Conservation (phyloP, 2,113 vertebrate species). For the Protomyctophum bolini region DNA sequence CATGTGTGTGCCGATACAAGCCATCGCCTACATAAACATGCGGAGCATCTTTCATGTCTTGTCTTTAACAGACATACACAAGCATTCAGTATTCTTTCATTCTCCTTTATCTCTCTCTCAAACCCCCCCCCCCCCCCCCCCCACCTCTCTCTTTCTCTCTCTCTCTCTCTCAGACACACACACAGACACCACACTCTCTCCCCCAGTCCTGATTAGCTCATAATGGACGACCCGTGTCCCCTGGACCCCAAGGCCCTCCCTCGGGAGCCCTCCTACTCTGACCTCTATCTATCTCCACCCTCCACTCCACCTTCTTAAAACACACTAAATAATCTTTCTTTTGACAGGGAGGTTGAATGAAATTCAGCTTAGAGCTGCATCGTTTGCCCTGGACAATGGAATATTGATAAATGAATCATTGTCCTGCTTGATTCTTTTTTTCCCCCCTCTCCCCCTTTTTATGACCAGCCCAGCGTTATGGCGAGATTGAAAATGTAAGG, state of each 20-base stretch:
- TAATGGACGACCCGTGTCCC: conserved; percentile 78
- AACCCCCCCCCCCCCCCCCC: conserved; percentile 11
- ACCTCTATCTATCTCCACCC: conserved; percentile 73
- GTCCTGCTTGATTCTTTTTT: conserved; percentile 41
- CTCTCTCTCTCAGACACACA: not conserved
- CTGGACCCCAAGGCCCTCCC: conserved; percentile 73
- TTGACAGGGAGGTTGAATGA: conserved; percentile 80
- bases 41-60: no score
- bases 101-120: conserved; percentile 6
- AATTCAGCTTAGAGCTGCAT: conserved; percentile 76
- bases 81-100: conserved; percentile 6
- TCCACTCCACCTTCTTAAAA: conserved; percentile 81
- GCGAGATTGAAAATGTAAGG: conserved; percentile 7
- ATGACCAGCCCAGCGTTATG: not conserved
- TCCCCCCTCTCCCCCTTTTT: no score
- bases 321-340: conserved; percentile 85
- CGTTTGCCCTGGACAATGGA: conserved; percentile 73
- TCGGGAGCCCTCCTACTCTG: conserved; percentile 76
- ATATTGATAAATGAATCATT: conserved; percentile 75
- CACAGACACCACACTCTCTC: not conserved
- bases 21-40: no score
- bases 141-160: conserved; percentile 16
- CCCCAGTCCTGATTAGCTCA: conserved; percentile 74
- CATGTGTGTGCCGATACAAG: no score
- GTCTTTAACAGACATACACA: conserved; percentile 18